Evolutionary conservation across 64 coral and sea anemone genomes (phyloP).

Genomic region (Pocillopora damicornis): DNA sequence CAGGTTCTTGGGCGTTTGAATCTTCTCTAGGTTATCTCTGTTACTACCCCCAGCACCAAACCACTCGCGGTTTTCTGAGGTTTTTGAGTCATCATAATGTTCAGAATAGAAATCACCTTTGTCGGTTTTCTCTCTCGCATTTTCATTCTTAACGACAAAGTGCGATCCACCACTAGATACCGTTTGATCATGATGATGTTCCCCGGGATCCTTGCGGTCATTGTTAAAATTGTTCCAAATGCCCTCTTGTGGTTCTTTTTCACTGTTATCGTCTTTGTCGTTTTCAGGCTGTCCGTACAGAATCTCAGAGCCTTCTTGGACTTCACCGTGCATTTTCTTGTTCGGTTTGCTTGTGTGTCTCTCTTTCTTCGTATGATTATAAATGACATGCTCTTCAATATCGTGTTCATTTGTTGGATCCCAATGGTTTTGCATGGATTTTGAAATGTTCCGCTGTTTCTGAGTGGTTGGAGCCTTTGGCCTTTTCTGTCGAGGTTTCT

Average conservation of each 20-base stretch:
- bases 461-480: neutral
- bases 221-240: too few relatives aligned
- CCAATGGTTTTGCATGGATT: neutral
- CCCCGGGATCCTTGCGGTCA: too few relatives aligned
- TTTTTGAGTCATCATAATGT: neutral
- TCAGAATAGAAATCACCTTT: neutral
- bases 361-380: neutral
- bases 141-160: too few relatives aligned
- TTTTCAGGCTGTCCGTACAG: neutral
- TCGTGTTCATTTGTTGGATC: neutral
- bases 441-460: neutral
- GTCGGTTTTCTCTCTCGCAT: too few relatives aligned
- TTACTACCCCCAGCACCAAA: neutral
- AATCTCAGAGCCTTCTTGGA: neutral
- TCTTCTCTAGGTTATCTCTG: neutral
- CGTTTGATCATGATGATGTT: too few relatives aligned
- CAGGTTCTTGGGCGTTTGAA: neutral
- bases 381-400: constrained; percentile 11
- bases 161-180: too few relatives aligned
- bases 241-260: too few relatives aligned
- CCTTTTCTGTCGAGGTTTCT: neutral
- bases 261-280: neutral
- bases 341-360: neutral
- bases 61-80: neutral
- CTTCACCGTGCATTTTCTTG: neutral